Base-by-base conservation (phyloP, 2,113 vertebrate genomes). In the Tachycineta bicolor region DNA sequence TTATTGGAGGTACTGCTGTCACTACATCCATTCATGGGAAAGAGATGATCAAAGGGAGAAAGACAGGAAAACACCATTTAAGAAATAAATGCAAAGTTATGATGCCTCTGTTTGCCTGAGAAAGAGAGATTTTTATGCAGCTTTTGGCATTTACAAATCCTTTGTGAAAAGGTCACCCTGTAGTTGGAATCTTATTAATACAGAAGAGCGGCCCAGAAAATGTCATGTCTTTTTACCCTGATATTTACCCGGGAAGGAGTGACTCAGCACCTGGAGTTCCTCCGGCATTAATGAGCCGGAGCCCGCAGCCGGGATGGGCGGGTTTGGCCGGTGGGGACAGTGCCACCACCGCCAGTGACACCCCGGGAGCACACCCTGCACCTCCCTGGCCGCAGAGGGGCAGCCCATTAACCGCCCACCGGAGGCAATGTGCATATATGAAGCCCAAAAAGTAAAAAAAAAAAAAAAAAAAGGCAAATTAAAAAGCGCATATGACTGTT, bases 111-210 rank as follows among this genome's bases (percentile, higher is more conserved):
- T 86, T 96, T 94, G 91, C 94, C 80, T 55, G 82, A 82, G 92
- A 97, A 95, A 97, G 93, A 98, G 97, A 97, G 95, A 89, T 97
- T 98, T 98, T 97, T 74, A 97, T 97, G 97, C 97, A 79, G 97
- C 97, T 98, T 98, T 97, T 98, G 98, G 98, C 98, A 98, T 98
- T 98, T 98, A 98, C 98, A 98, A 98, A 98, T 98, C 98, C 98
- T 98, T 97, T 98, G 98, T 98, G 98, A 97, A 98, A 98, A 98
- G 98, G 98, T 98, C 98, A 98, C 55, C 73, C 96, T 96, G 97
- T 96, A 97, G 98, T 94, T 93, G 88, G 97, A 96, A 97, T 98
- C 97, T 96, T 97, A 98, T 98, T 98, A 98, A 97, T 96, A 96
- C 96, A 96, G 97, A 97, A 97, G 97, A 98, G 94, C 52, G 62